A percentile compares a stretch with the other conserved stretches of the same genome.
phyloP scores from a whole-genome alignment of 2,888 invertebrate genomes.

The Dorcus hopei region DNA sequence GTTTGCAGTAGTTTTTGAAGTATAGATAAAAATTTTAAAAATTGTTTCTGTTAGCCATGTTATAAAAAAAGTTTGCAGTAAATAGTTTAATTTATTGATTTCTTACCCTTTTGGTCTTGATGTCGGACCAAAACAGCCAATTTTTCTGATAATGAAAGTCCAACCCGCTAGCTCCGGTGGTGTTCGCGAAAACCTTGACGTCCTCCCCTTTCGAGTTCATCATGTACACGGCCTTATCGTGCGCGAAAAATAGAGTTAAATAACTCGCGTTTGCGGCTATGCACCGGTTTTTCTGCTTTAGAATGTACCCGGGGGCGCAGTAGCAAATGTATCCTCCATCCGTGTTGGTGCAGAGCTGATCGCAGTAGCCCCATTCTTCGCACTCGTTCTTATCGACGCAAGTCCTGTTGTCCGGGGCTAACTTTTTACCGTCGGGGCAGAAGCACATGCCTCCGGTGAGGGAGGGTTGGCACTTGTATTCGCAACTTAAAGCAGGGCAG shows the following conservation, averaged over 20 bases:
- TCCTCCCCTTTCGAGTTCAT: constrained; percentile 68
- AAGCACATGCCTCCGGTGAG: constrained; percentile 86
- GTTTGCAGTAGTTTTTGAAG: no score
- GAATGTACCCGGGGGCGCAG: constrained; percentile 63
- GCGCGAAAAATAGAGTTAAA: constrained; percentile 65
- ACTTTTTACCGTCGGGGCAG: constrained; percentile 80
- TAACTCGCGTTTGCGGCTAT: constrained; percentile 58
- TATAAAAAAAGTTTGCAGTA: no score
- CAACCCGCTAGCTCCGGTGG: constrained; percentile 80
- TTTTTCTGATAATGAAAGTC: constrained; percentile 79
- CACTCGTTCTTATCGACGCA: constrained; percentile 94
- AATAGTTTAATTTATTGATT: no score
- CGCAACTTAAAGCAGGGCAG: constrained; percentile 83
- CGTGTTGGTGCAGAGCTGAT: constrained; percentile 89
- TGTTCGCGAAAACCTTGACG: constrained; percentile 67
- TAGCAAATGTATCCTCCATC: constrained; percentile 81
- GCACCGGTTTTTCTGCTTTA: constrained; percentile 57
- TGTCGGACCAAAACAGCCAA: constrained; percentile 85
- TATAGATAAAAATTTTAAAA: no score
- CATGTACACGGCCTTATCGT: constrained; percentile 67
- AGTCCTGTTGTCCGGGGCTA: constrained; percentile 79
- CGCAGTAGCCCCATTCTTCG: constrained; percentile 89
- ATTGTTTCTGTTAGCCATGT: no score
- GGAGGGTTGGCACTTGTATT: constrained; percentile 88
- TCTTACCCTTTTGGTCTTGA: constrained; percentile 75